Base-by-base conservation (phyloP, 2,888 invertebrate species). In the Cyclophora punctaria region DNA sequence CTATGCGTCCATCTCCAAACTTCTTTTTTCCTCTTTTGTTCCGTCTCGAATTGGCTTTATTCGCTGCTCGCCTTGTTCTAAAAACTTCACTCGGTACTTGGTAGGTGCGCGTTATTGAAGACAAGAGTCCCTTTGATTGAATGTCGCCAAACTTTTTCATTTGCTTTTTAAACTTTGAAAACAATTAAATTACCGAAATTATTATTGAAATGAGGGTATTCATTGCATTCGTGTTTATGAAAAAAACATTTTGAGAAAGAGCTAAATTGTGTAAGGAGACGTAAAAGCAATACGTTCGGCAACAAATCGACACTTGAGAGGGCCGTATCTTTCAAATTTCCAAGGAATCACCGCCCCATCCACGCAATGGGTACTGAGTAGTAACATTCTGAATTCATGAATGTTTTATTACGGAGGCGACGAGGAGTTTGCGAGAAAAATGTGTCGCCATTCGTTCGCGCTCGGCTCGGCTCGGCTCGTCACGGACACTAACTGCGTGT, bases 401-500 rank as follows among this genome's bases (percentile, higher is more conserved):
- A 83, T 84, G 82, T 81, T 85, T 84, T 83, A 85, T 81, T 76
- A 75, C 73, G 62, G 63, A 75, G 73, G 75, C 77, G 78, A 78
- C 78, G 75, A 62, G 74, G 73, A 76, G 78, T 79, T 79, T 73
- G 77, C 66, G 75, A 80, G 82, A 87, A 82, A 84, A 83, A 86
- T 86, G 82, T 67, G 73, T 67, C 65, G 73, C 78, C 75, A 84
- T 85, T 77, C 78, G 79, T 86, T 79, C 75, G 66, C 73, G 75
- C 78, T 20, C 33, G 50, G 52, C 52, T 20, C 20, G 20, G 20
- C 20, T 20, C 20, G 20, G 45, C 56, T 85, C 84, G 83, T 85
- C 85, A 83, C 79, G 78, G 83, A 71, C 75, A 78, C 79, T 83
- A 82, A 85, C 80, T 81, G 80, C 81, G 79, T 80, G 80, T 82